Evolutionary conservation across 1,140 invertebrate species (phyloP), one percentile per base, ranked within the genome.

Genomic region (Triops cancriformis): DNA sequence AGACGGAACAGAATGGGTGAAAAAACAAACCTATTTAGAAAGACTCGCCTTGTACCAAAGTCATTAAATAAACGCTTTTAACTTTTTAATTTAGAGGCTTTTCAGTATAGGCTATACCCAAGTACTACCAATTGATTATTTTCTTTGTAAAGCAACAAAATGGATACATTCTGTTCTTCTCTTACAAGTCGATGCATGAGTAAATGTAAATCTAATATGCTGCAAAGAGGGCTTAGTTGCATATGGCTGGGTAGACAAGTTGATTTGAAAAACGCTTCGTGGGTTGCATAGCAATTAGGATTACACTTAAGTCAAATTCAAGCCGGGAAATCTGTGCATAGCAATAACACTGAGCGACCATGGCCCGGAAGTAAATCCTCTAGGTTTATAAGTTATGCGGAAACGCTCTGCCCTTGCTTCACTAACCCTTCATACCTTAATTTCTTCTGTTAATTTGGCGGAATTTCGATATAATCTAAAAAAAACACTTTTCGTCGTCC

Each of bases 271-370:
- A 14, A 18, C 10, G 51, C 9, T 37, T 64, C 51, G 51, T 14
- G 14, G 51, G 51, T 23, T 64, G 51, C 51, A 64, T 64, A 64
- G 51, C 51, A 64, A 64, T 64, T 64, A 64, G 51, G 51, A 64
- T 64, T 23, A 64, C 23, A 64, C 51, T 37, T 37, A 37, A 37
- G 31, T 4, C 14, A 64, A 18, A 23, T 64, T 14, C 14, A 64
- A 64, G 51, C 51, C 23, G 6, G 6, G 18, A 64, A 64, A n/a
- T 64, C n/a, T 23, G 51, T 64, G 51, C 18, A 64, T 18, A 64
- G 51, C 14, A 23, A n/a, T n/a, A n/a, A 64, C 7, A 18, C 23
- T 64, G 51, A 64, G 51, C 14, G 51, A 64, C 10, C 7, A 23
- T 3, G 23, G 18, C 23, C 18, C 23, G 23, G 51, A 9, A 64